Evolutionary conservation across 2,113 vertebrate species (phyloP), one percentile per base, ranked within the genome.

Genomic region (Eulemur macaco): DNA sequence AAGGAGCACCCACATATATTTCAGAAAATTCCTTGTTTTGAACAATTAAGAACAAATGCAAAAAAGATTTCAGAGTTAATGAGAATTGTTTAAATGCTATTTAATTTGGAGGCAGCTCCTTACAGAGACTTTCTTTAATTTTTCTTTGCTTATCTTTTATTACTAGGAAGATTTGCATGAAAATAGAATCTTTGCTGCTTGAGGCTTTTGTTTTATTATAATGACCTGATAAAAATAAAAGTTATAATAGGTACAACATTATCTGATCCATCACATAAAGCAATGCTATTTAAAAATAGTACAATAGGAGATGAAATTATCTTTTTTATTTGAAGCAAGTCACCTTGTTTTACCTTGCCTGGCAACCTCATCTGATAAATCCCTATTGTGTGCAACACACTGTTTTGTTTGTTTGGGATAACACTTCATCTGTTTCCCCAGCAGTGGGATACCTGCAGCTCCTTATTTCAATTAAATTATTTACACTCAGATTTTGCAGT

Each of bases 171-270:
- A 97, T 97, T 96, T 97, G 94, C 94, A 97, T 96, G 82, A 95
- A 97, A 97, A 97, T 96, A 92, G 91, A 93, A 93, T 86, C 69
- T 81, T 84, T 94, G 74, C 14, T 86, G 42, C 93, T 91, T 47
- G 42, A 86, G 85, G 77, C 68, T 97, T 97, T 96, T 96, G 93
- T 97, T 97, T 96, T 94, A 95, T 93, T 91, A 66, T 93, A 97
- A 97, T 89, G 83, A 91, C 78, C 66, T 94, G 89, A 86, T 96
- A 94, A 95, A 97, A 96, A 96, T 96, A 97, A 97, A 90, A 89
- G 91, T 92, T 94, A 95, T 97, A 96, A 98, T 97, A 97, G 98
- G 94, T 94, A 96, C 96, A 97, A 96, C 93, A 98, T 97, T 98
- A 95, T 91, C 86, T 97, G 60, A 91, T 85, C 94, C 91, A 90